A percentile compares a stretch with the other conserved stretches of the same genome.
phyloP scores from a whole-genome alignment of 2,113 vertebrate species.

The Spheniscus mendiculus region DNA sequence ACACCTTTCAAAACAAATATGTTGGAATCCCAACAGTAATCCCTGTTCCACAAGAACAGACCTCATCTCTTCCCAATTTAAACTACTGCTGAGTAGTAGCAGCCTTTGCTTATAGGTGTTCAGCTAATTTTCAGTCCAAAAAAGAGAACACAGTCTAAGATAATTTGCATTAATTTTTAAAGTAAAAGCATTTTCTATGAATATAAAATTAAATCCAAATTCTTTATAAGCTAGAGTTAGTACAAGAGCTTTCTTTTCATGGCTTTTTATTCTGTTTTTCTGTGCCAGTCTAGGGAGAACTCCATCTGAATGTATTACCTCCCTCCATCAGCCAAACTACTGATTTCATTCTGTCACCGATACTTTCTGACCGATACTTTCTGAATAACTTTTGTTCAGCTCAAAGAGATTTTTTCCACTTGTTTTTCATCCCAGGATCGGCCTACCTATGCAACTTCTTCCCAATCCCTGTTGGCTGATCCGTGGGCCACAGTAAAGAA shows the following conservation, averaged over 20 bases:
- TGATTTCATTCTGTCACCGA: neutral
- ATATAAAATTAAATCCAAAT: neutral
- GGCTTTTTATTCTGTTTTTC: neutral
- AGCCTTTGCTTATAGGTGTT: neutral
- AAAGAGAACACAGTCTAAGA: neutral
- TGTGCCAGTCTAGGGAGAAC: neutral
- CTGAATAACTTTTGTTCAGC: neutral
- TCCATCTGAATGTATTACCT: neutral
- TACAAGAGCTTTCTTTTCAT: neutral
- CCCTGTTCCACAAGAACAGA: neutral
- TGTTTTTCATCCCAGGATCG: neutral
- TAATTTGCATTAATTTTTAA: neutral
- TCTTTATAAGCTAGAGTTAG: neutral
- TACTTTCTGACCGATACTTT: neutral
- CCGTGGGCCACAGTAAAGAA: neutral
- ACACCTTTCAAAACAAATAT: slow-evolving; percentile 25
- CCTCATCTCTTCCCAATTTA: neutral
- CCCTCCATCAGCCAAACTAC: neutral
- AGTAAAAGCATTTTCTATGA: neutral
- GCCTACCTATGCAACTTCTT: neutral
- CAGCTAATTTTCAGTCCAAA: neutral
- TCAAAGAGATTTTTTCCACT: neutral
- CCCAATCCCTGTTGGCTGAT: neutral
- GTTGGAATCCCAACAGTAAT: neutral
- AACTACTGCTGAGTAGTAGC: neutral